Evolutionary conservation across 2,797 vertebrate genomes (phyloP).

Genomic region (Lagocephalus sceleratus): DNA sequence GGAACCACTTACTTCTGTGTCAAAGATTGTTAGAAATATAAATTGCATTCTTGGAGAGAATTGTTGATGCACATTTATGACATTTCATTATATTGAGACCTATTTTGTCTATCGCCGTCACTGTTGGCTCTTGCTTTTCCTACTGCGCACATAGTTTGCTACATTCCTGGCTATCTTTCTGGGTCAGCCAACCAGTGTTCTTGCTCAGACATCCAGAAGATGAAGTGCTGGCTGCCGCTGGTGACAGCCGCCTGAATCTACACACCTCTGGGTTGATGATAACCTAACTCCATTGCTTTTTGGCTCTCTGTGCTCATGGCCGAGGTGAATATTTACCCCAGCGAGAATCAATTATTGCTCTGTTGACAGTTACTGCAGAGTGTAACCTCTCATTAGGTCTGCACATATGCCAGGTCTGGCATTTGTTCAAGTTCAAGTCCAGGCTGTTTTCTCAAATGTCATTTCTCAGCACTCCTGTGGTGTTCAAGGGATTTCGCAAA

Average conservation of each 20-base stretch:
- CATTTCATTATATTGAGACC: too few species aligned
- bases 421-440: slow-evolving; percentile 9
- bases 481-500: not conserved
- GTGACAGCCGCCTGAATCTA: slow-evolving; percentile 22
- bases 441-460: slow-evolving; percentile 60
- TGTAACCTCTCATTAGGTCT: slow-evolving; percentile 66
- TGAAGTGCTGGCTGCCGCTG: slow-evolving; percentile 27
- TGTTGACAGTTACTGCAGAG: slow-evolving; percentile 68
- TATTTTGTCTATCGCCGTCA: too few species aligned
- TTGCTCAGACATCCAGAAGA: slow-evolving; percentile 30
- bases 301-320: slow-evolving; percentile 52
- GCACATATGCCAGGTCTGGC: slow-evolving; percentile 61
- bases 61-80: too few species aligned
- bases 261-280: slow-evolving; percentile 51
- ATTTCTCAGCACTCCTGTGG: slow-evolving; percentile 40
- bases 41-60: too few species aligned
- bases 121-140: too few species aligned
- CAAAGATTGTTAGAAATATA: too few species aligned
- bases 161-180: slow-evolving; percentile 11
- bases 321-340: slow-evolving; percentile 58
- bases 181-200: slow-evolving; percentile 42
- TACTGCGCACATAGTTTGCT: too few species aligned
- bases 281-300: slow-evolving; percentile 63
- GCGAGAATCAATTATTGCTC: slow-evolving; percentile 68
- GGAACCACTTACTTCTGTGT: too few species aligned